These are phyloP conservation scores for Asarcornis scutulata DNA, from an alignment of 2,113 vertebrate genomes.

Conservation along the genomic window DNA sequence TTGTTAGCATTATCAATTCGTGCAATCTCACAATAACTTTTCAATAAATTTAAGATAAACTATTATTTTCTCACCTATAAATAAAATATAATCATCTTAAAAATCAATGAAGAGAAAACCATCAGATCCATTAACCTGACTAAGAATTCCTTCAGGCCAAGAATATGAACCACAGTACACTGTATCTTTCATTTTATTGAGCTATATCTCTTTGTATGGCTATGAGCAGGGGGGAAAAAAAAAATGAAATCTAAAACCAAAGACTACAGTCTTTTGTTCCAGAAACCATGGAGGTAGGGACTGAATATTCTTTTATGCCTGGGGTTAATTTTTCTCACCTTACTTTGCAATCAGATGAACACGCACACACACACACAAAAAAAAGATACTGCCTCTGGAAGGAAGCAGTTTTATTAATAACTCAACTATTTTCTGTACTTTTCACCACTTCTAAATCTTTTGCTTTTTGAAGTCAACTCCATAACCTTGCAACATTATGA, in stretches of 20 bases:
- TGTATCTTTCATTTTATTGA: constrained; percentile 88
- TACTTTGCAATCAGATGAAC: constrained; percentile 87
- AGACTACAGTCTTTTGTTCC: constrained; percentile 75
- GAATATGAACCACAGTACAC: constrained; percentile 79
- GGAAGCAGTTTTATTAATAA: constrained; percentile 80
- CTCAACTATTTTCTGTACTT: constrained; percentile 78
- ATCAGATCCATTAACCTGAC: constrained; percentile 83
- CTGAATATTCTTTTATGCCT: constrained; percentile 80
- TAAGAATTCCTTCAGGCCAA: constrained; percentile 87
- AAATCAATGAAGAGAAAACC: constrained; percentile 87
- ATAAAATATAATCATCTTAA: constrained; percentile 93
- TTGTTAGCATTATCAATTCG: constrained; percentile 76
- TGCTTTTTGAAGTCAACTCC: constrained; percentile 79
- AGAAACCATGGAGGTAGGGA: constrained; percentile 71
- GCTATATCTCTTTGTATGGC: constrained; percentile 87
- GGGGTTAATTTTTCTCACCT: constrained; percentile 85
- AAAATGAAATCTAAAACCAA: constrained; percentile 87
- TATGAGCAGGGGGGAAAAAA: constrained; percentile 74
- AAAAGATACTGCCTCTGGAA: constrained; percentile 79
- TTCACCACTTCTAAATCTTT: constrained; percentile 83
- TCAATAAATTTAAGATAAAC: constrained; percentile 82
- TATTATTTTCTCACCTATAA: constrained; percentile 86
- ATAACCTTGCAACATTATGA: constrained; percentile 63
- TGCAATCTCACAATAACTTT: constrained; percentile 76
- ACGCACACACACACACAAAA: constrained; percentile 62